phyloP scores from a whole-genome alignment of 1,140 invertebrate genomes.

The Drosophila pachea region DNA sequence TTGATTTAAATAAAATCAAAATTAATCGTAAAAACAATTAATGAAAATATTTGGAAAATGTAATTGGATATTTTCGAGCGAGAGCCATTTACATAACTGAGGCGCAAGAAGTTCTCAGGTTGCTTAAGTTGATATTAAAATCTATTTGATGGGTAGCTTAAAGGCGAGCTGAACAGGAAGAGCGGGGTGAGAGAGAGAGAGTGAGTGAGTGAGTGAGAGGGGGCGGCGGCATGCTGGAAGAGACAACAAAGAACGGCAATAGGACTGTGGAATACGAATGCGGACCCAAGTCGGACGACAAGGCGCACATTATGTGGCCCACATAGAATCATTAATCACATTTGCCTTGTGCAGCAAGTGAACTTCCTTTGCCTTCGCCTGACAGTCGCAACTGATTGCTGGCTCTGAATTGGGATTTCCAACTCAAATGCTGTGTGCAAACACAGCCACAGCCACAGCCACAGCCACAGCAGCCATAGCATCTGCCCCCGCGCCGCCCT shows the following conservation, averaged over 20 bases:
- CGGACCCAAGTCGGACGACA: slow-evolving; percentile 40
- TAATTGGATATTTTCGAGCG: slow-evolving; percentile 42
- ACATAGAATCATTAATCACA: slow-evolving; percentile 74
- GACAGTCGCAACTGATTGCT: slow-evolving; percentile 79
- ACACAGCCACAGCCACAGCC: no score
- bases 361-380: slow-evolving; percentile 76
- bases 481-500: slow-evolving; percentile 21
- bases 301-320: slow-evolving; percentile 71
- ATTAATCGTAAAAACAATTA: no score
- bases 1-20: no score
- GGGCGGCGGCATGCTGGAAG: neutral
- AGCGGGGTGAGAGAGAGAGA: slow-evolving; percentile 31
- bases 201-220: slow-evolving; percentile 8
- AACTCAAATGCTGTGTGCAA: slow-evolving; percentile 65
- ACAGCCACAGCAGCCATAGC: slow-evolving; percentile 25
- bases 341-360: slow-evolving; percentile 77
- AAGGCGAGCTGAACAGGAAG: slow-evolving; percentile 38
- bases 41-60: slow-evolving; percentile 26
- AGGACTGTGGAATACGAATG: slow-evolving; percentile 28
- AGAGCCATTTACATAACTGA: slow-evolving; percentile 42
- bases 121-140: slow-evolving; percentile 59
- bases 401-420: slow-evolving; percentile 73
- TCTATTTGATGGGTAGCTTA: slow-evolving; percentile 66
- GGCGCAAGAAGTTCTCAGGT: slow-evolving; percentile 29
- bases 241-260: slow-evolving; percentile 34